Base-by-base conservation (phyloP, 1,140 invertebrate genomes). In the Heliconius melpomene region DNA sequence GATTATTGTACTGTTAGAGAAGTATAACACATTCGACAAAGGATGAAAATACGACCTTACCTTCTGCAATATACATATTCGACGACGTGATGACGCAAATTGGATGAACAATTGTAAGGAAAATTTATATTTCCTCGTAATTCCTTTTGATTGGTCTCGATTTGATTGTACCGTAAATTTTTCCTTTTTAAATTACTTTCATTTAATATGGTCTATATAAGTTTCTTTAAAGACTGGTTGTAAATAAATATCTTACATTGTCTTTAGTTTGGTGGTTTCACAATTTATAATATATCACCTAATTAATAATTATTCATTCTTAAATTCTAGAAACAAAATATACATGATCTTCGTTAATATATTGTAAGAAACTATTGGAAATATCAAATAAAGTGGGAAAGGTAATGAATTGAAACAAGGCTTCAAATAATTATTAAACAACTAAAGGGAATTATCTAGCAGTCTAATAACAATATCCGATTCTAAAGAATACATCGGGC, bases 51-150 rank as follows among this genome's bases (percentile, higher is more conserved):
- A 60, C 6, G 7, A 3, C 11, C 5, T 66, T 32, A 16, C 54
- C 46, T 60, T 75, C 46, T 5, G 9, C 60, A 29, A 66, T 66
- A 66, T 66, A 66, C 60, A 66, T 66, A 66, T 23, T 16, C 26
- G 26, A 16, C 3, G 26, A 26, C 60, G n/a, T 26, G 6, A 16
- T 66, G 60, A 26, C 60, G 23, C 60, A 66, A 66, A 66, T 66
- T 66, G 60, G 26, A 66, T 26, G 60, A 66, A 66, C 23, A 66
- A 66, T 66, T 66, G 60, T 29, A 66, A 13, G 60, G 60, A 26
- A 66, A 66, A 66, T 66, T 66, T 66, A 66, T 66, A 66, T 66
- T 66, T 26, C 23, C 60, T 66, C 60, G 60, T 66, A 26, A 26
- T 66, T 66, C 23, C n/a, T 66, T 66, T 66, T 5, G 60, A 66